phyloP scores from a whole-genome alignment of 2,888 invertebrate genomes.

The Acanthopleura granulata region DNA sequence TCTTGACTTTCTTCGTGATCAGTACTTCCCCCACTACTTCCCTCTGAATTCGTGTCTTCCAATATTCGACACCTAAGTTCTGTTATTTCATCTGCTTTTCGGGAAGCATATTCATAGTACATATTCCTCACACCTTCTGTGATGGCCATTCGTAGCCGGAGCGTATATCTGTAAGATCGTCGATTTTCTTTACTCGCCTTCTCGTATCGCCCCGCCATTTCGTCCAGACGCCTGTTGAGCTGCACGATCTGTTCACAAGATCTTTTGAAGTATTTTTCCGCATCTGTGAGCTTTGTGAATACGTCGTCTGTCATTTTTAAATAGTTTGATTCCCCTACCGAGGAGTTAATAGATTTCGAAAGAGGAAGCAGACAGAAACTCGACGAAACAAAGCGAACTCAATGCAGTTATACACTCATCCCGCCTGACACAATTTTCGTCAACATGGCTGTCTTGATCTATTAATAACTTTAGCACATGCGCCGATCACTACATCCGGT shows the following conservation, averaged over 20 bases:
- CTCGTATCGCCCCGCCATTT: slow-evolving; percentile 46
- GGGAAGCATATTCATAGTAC: slow-evolving; percentile 48
- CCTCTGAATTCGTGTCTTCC: slow-evolving; percentile 23
- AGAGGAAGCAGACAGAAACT: not conserved
- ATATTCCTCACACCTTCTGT: slow-evolving; percentile 52
- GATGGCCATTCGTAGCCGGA: slow-evolving; percentile 47
- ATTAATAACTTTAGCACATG: not conserved
- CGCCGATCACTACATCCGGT: slow-evolving; percentile 3
- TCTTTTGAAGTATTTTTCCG: slow-evolving; percentile 40
- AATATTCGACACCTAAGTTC: slow-evolving; percentile 35
- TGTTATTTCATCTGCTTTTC: slow-evolving; percentile 45
- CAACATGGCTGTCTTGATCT: slow-evolving; percentile 17
- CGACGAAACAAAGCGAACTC: not conserved
- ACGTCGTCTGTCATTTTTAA: slow-evolving; percentile 14
- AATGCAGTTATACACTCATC: not conserved
- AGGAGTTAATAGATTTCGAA: too few relatives aligned
- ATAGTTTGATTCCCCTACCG: not conserved
- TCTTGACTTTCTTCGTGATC: slow-evolving; percentile 18
- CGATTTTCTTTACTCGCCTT: slow-evolving; percentile 43
- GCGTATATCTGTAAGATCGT: slow-evolving; percentile 47
- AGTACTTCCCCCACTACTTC: slow-evolving; percentile 2
- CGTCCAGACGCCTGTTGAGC: slow-evolving; percentile 42
- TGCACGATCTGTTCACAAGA: slow-evolving; percentile 48
- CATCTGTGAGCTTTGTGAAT: slow-evolving; percentile 31
- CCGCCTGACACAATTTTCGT: not conserved